Conservation (phyloP, 2,888 invertebrate genomes). For the Lithosia quadra region DNA sequence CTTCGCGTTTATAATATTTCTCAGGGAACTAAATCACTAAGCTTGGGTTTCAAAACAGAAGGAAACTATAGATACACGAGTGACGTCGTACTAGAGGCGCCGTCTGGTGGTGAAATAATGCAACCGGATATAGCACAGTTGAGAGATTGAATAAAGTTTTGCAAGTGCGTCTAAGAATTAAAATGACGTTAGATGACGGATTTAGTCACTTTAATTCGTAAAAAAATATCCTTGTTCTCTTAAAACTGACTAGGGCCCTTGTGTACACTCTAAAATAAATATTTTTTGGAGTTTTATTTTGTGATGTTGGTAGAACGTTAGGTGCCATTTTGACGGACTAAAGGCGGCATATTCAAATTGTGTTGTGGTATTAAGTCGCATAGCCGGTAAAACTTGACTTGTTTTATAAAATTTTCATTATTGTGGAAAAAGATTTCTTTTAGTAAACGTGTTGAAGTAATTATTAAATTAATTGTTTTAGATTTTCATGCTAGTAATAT, state of each 20-base stretch:
- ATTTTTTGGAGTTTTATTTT: constrained; percentile 21
- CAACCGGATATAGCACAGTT: constrained; percentile 72
- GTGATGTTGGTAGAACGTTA: constrained; percentile 61
- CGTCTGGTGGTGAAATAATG: constrained; percentile 72
- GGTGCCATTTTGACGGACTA: constrained; percentile 56
- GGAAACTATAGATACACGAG: constrained; percentile 86
- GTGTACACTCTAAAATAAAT: constrained; percentile 16
- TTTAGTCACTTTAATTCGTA: constrained; percentile 24
- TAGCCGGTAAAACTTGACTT: constrained; percentile 47
- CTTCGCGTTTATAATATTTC: constrained; percentile 73
- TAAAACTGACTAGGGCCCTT: not conserved
- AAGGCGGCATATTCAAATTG: constrained; percentile 67
- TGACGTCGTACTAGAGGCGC: constrained; percentile 83
- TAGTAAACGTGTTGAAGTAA: not conserved
- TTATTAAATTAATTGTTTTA: not conserved
- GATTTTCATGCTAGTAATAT: not conserved
- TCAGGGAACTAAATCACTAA: constrained; percentile 82
- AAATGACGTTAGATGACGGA: constrained; percentile 16
- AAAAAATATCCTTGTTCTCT: constrained; percentile 19
- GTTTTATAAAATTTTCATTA: not conserved
- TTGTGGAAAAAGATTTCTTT: not conserved
- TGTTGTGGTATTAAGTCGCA: constrained; percentile 53
- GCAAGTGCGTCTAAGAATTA: constrained; percentile 19
- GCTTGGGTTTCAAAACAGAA: constrained; percentile 88
- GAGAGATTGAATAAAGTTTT: constrained; percentile 49